Evolutionary conservation across 2,113 vertebrate genomes (phyloP).

Genomic region (Lethenteron camtschaticum): DNA sequence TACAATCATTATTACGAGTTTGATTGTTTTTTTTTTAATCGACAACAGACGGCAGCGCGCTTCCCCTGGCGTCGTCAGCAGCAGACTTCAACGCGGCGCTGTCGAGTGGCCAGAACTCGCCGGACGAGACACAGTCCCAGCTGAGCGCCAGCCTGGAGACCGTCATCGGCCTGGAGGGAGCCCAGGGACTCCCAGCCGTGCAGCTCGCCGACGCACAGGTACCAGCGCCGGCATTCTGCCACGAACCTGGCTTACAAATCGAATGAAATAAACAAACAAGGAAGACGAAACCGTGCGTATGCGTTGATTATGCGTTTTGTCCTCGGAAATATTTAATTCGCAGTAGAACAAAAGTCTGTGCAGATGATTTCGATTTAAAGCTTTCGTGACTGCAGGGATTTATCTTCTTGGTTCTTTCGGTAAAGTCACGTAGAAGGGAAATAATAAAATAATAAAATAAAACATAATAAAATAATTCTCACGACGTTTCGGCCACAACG

Average conservation of each 20-base stretch:
- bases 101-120: constrained; percentile 86
- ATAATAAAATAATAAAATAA: too few relatives aligned
- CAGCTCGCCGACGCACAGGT: constrained; percentile 97
- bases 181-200: constrained; percentile 72
- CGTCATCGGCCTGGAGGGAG: constrained; percentile 63
- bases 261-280: too few relatives aligned
- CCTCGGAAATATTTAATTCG: neutral
- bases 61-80: constrained; percentile 15
- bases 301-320: neutral
- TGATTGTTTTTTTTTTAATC: too few relatives aligned
- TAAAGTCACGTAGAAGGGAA: too few relatives aligned
- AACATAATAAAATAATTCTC: too few relatives aligned
- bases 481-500: too few relatives aligned
- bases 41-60: too few relatives aligned
- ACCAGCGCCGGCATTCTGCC: neutral
- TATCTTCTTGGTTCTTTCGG: too few relatives aligned
- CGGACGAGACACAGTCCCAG: constrained; percentile 82
- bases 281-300: too few relatives aligned
- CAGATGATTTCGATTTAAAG: too few relatives aligned
- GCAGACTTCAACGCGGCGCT: constrained; percentile 87
- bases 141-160: constrained; percentile 89
- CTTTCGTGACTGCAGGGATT: too few relatives aligned
- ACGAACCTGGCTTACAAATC: neutral
- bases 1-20: too few relatives aligned
- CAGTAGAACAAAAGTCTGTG: neutral